Conservation (phyloP, 2,113 vertebrate species). For the Dunckerocampus dactyliophorus region DNA sequence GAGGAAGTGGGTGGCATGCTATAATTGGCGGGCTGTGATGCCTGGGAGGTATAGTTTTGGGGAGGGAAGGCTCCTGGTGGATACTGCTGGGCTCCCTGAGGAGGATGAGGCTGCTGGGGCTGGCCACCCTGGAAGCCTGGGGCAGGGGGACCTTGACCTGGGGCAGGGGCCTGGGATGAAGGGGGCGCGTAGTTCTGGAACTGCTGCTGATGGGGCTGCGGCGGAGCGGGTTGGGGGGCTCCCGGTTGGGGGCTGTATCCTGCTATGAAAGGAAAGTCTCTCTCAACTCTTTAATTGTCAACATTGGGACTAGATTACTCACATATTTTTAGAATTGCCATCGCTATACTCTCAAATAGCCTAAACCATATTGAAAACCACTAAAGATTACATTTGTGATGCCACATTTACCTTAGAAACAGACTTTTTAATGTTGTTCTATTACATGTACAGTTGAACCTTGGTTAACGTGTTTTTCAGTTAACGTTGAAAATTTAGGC, state of each 20-base stretch:
- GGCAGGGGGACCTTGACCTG: constrained; percentile 71
- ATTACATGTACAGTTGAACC: too few species aligned
- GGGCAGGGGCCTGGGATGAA: constrained; percentile 76
- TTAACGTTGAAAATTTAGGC: too few species aligned
- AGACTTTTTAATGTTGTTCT: too few species aligned
- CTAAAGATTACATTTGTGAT: too few species aligned
- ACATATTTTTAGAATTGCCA: too few species aligned
- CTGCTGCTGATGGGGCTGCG: constrained; percentile 84
- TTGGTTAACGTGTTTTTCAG: too few species aligned
- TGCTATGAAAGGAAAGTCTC: constrained; percentile 53
- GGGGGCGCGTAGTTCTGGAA: constrained; percentile 87
- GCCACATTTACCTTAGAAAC: too few species aligned
- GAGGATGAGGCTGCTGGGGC: constrained; percentile 65
- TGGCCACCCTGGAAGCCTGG: constrained; percentile 76
- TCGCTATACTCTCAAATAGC: too few species aligned
- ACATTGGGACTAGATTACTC: too few species aligned
- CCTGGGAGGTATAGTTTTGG: constrained; percentile 89
- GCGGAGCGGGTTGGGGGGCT: constrained; percentile 79
- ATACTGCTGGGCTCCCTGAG: constrained; percentile 84
- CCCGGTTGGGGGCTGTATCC: constrained; percentile 86
- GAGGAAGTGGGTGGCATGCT: constrained; percentile 77
- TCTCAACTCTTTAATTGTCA: too few species aligned
- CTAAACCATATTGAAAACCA: too few species aligned
- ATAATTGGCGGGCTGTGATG: constrained; percentile 84
- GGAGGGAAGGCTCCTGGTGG: constrained; percentile 81